Evolutionary conservation across 2,888 invertebrate species (phyloP), one percentile per base, ranked within the genome.

Genomic region (Netelia melanura): DNA sequence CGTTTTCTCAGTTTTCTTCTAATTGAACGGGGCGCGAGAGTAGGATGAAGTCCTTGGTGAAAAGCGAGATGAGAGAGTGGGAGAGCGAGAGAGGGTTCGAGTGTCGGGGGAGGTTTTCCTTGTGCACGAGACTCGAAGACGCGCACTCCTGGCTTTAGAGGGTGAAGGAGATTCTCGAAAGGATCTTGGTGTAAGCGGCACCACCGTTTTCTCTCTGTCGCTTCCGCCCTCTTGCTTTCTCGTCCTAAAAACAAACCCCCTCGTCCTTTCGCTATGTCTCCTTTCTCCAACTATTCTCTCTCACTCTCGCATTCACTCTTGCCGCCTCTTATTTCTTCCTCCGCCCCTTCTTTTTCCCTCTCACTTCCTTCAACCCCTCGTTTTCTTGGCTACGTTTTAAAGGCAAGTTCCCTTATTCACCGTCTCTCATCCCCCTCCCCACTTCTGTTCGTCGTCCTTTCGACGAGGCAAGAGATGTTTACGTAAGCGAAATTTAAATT

Each of bases 11-110:
- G 86, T 88, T 87, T 87, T 87, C 86, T 61, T 88, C 85, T 89
- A 91, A 90, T 91, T 91, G 90, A 91, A 89, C 87, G 78, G 68
- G 83, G 83, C 86, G 79, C 75, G 76, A 58, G 48, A 48, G 48
- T 14, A 38, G 70, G 80, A 85, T 83, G 64, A 74, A 86, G 83
- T 81, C 76, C 81, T 83, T 61, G 54, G 71, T 10, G n/a, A 81
- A 71, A 67, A 56, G 56, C 48, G 44, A 81, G 84, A 83, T 67
- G 67, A 30, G 75, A 43, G 43, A 79, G 54, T 23, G 68, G 54
- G 52, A 48, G 11, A 30, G 17, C 64, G 56, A 38, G 10, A 58
- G 17, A 67, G 38, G 43, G 62, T 10, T 17, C 58, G 56, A 52
- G 21, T n/a, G 44, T 17, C 23, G 48, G 38, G 21, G 30, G 44